Percentiles rank a stretch among this genome's conserved stretches.
phyloP scores from a whole-genome alignment of 2,888 invertebrate genomes.

The Chamaedrilus cognettii region DNA sequence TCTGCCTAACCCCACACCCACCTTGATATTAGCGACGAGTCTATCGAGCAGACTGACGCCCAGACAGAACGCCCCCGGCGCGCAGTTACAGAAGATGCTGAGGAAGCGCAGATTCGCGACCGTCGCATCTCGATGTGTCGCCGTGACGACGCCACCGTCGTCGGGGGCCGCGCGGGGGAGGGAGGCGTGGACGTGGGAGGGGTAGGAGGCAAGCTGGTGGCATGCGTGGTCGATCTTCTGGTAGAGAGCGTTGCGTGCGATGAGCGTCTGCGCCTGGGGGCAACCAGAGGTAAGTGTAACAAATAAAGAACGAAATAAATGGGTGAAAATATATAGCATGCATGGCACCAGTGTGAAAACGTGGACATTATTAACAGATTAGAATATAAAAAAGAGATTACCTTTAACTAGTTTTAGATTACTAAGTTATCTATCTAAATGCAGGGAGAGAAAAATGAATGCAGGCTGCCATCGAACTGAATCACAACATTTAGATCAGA shows the following conservation, averaged over 20 bases:
- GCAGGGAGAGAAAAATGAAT: too few relatives aligned
- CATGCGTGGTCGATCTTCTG: constrained; percentile 34
- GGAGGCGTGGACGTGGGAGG: constrained; percentile 31
- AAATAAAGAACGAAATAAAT: too few relatives aligned
- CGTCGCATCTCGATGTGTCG: constrained; percentile 42
- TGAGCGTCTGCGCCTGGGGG: constrained; percentile 37
- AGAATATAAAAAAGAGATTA: too few relatives aligned
- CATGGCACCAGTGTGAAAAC: too few relatives aligned
- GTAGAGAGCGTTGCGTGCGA: constrained; percentile 32
- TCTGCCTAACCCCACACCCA: constrained; percentile 27
- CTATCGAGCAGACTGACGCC: constrained; percentile 47
- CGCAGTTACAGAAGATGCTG: constrained; percentile 48
- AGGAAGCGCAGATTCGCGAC: constrained; percentile 50
- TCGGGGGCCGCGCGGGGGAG: constrained; percentile 24
- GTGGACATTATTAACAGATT: too few relatives aligned
- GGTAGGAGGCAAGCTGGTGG: constrained; percentile 25
- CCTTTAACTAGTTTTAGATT: too few relatives aligned
- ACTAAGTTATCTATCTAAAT: too few relatives aligned
- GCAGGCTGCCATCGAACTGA: too few relatives aligned
- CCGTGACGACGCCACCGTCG: constrained; percentile 31
- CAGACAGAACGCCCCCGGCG: constrained; percentile 45
- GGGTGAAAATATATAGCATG: too few relatives aligned
- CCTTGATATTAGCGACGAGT: constrained; percentile 51
- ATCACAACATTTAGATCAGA: too few relatives aligned
- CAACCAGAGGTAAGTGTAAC: too few relatives aligned